Evolutionary conservation across 1,140 invertebrate species (phyloP).

Genomic region (Sipha flava): DNA sequence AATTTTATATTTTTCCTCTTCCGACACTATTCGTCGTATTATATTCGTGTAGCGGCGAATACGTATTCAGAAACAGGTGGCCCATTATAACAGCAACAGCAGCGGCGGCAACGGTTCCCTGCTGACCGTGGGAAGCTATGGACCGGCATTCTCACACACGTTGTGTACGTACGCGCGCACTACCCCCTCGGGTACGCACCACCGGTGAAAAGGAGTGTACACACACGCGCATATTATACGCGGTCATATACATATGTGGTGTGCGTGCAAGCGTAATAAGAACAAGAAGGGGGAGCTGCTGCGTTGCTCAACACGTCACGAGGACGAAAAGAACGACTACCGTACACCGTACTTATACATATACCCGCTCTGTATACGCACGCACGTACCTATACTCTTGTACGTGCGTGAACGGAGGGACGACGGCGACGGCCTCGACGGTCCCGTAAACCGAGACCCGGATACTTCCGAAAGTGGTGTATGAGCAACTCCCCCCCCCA

Average conservation of each 20-base stretch:
- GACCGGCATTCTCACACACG: conserved; percentile 28
- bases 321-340: background rate
- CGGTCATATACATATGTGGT: too few species aligned
- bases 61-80: conserved; percentile 11
- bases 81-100: conserved; percentile 13
- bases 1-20: background rate
- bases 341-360: background rate
- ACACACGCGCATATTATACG: background rate
- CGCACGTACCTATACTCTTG: background rate
- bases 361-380: background rate
- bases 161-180: background rate
- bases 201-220: conserved; percentile 5
- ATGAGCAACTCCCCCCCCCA: background rate
- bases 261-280: background rate
- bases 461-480: background rate
- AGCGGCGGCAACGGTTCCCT: background rate
- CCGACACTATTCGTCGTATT: conserved; percentile 6
- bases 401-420: background rate
- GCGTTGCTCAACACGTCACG: background rate
- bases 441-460: conserved; percentile 10
- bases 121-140: conserved; percentile 27
- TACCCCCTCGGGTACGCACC: conserved; percentile 12
- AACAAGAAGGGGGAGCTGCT: background rate
- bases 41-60: background rate
- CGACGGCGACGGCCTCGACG: background rate